Conservation (phyloP, 2,113 vertebrate species). For the Herpailurus yagouaroundi region DNA sequence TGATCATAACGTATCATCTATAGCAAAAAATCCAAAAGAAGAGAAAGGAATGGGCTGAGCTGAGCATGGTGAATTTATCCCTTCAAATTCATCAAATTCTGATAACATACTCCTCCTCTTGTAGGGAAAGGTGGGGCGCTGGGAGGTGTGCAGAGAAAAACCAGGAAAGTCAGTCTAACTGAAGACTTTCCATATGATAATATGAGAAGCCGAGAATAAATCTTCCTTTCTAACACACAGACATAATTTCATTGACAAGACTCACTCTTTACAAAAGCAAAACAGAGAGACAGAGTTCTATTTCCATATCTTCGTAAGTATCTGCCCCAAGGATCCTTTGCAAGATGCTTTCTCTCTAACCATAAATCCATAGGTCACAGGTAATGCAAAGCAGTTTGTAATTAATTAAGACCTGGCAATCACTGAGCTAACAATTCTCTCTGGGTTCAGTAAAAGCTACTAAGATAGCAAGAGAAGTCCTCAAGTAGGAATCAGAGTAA, state of each 20-base stretch:
- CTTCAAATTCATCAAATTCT: background rate
- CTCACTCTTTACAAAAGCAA: background rate
- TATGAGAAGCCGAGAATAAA: background rate
- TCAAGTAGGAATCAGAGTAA: constrained; percentile 10
- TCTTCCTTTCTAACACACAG: background rate
- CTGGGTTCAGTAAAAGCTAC: background rate
- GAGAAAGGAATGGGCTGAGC: background rate
- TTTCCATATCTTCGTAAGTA: background rate
- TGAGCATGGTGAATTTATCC: background rate
- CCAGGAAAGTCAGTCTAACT: background rate
- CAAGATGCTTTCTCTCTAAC: background rate
- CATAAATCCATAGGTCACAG: background rate
- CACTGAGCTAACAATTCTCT: background rate
- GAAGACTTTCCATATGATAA: background rate
- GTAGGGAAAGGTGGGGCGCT: fast-evolving
- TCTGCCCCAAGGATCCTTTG: background rate
- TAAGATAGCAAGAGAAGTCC: background rate
- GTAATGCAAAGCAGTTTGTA: background rate
- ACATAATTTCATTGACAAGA: background rate
- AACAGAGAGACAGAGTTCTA: background rate
- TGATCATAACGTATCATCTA: background rate
- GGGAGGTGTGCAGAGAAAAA: background rate
- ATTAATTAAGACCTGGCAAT: background rate
- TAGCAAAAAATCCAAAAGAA: background rate
- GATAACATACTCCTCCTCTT: background rate